Percentiles rank a stretch among this genome's conserved stretches.
Evolutionary conservation across 1,140 invertebrate species (phyloP).

Genomic region (Sesamia nonagrioides): DNA sequence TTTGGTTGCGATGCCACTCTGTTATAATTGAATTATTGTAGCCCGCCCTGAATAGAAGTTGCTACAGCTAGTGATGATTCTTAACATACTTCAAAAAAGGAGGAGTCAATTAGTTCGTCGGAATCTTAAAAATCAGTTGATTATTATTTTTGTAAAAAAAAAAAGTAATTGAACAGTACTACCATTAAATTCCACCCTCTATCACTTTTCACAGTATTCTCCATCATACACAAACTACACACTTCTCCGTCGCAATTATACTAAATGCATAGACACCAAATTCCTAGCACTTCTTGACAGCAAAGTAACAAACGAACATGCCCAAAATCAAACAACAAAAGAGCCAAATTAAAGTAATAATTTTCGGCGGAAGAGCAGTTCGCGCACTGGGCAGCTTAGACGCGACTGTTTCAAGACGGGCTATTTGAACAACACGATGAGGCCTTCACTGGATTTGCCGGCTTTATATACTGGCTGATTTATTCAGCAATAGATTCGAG

Average conservation of each 20-base stretch:
- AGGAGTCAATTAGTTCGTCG: too few relatives aligned
- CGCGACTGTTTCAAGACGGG: not conserved
- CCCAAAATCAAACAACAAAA: not conserved
- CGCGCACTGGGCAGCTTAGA: not conserved
- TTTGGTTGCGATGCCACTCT: too few relatives aligned
- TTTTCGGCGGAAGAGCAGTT: not conserved
- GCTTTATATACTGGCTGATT: not conserved
- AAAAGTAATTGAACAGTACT: not conserved
- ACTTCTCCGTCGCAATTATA: not conserved
- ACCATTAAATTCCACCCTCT: not conserved
- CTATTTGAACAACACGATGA: not conserved
- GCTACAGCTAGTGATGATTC: too few relatives aligned
- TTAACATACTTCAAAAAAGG: too few relatives aligned
- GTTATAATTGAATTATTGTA: too few relatives aligned
- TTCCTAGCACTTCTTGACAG: not conserved
- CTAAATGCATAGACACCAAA: not conserved
- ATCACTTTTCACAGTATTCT: not conserved
- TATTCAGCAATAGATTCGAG: not conserved
- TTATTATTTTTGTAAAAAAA: not conserved
- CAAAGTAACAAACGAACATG: not conserved
- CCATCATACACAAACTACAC: not conserved
- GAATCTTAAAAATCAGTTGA: too few relatives aligned
- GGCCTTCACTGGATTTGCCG: not conserved
- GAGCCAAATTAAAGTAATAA: not conserved
- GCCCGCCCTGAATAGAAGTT: too few relatives aligned